phyloP scores from a whole-genome alignment of 2,113 vertebrate genomes.

The Saccopteryx leptura region DNA sequence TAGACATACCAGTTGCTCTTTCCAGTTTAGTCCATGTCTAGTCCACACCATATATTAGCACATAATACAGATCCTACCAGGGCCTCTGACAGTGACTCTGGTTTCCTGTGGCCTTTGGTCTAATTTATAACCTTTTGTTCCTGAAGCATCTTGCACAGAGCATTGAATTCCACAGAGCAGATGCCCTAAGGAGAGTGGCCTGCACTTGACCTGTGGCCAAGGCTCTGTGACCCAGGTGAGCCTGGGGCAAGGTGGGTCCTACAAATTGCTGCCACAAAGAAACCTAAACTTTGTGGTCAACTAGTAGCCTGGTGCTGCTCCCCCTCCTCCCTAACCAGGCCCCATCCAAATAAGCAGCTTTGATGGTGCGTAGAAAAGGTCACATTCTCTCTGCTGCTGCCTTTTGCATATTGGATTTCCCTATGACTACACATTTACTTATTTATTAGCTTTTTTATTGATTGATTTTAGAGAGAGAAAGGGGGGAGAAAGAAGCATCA shows the following conservation, averaged over 20 bases:
- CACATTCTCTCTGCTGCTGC: not conserved
- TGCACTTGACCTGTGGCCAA: not conserved
- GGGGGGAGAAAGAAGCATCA: too few relatives aligned
- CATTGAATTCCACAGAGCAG: not conserved
- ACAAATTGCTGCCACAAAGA: not conserved
- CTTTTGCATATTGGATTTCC: not conserved
- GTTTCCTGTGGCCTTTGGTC: conserved; percentile 36
- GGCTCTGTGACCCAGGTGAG: not conserved
- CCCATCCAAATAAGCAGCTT: not conserved
- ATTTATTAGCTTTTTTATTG: too few relatives aligned
- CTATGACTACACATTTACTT: not conserved
- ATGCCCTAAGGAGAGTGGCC: not conserved
- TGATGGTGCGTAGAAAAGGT: not conserved
- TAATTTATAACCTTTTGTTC: not conserved
- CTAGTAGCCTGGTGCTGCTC: not conserved
- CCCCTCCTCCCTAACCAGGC: not conserved
- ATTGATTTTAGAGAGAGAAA: too few relatives aligned
- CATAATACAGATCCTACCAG: not conserved
- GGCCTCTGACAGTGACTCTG: not conserved
- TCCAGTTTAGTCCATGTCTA: not conserved
- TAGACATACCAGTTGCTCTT: not conserved
- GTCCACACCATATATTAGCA: not conserved
- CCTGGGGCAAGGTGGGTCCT: not conserved
- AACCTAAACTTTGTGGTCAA: not conserved
- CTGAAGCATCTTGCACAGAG: not conserved